Evolutionary conservation across 2,888 invertebrate species (phyloP), one percentile per base, ranked within the genome.

Genomic region (Carabus problematicus): DNA sequence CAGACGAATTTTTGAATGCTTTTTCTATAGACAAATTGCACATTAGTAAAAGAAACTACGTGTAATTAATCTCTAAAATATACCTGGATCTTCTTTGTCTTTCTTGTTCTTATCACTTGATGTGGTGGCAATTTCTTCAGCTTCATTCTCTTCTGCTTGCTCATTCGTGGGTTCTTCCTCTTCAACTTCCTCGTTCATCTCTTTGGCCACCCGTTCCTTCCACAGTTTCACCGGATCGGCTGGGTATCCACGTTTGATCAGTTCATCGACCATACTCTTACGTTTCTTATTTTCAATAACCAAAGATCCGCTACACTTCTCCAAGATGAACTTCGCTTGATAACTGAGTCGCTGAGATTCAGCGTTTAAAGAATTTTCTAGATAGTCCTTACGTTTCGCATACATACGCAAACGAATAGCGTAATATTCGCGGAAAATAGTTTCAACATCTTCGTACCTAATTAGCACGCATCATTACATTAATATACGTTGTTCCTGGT

Each of bases 241-340:
- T 68, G 84, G 84, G 79, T 84, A 84, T 76, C 89, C 91, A 75
- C 89, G 85, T 75, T 89, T 88, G 4, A 93, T 84, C 43, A 97
- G 84, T 79, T 95, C 94, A 40, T 92, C 92, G 40, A 97, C 91
- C 88, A 97, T 93, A 0, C 84, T 89, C 78, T 93, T 93, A 75
- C 95, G 90, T 81, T 95, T 95, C 81, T 97, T 97, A 82, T 99
- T 98, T 82, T 99, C 98, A n/a, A 95, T 89, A 0, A 89, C 87
- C 6, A 95, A 81, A 29, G 88, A 89, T 54, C 92, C 92, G 75
- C 95, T 95, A 77, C 98, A 98, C 82, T 99, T 99, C 82, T 98
- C 98, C 66, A 95, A 78, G 70, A 99, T 98, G 82, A 99, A 99
- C 64, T 95, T 85, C 0, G 96, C 97, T 79, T 98, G 96, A 83